Conservation (phyloP, 2,888 invertebrate species). For the Ornithoptera alexandrae region DNA sequence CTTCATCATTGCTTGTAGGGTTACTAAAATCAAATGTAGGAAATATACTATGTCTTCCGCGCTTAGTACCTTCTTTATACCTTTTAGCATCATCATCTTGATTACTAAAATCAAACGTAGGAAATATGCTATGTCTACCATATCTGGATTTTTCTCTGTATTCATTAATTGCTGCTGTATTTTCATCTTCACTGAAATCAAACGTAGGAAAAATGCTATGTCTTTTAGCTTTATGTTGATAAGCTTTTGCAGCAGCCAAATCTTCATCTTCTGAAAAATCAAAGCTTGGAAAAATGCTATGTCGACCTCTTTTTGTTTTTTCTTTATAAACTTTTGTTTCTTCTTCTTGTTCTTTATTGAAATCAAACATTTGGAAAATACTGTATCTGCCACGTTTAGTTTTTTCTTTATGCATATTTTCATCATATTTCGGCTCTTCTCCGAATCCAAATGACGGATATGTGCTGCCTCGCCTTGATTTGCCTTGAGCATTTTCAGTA, state of each 20-base stretch:
- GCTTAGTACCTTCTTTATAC: constrained; percentile 65
- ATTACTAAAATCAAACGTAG: constrained; percentile 68
- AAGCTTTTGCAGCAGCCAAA: constrained; percentile 47
- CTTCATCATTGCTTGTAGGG: constrained; percentile 57
- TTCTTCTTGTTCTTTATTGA: constrained; percentile 51
- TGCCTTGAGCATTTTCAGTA: constrained; percentile 43
- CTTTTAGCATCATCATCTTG: constrained; percentile 56
- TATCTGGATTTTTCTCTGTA: constrained; percentile 63
- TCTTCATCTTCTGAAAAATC: constrained; percentile 72
- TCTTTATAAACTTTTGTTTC: constrained; percentile 56
- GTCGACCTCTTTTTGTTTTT: constrained; percentile 61
- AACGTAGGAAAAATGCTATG: constrained; percentile 69
- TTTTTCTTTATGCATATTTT: constrained; percentile 40
- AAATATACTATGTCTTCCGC: constrained; percentile 68
- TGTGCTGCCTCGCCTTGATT: constrained; percentile 18
- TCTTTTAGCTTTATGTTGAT: constrained; percentile 61
- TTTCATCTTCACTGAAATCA: constrained; percentile 61
- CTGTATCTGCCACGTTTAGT: constrained; percentile 53
- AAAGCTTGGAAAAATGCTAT: constrained; percentile 65
- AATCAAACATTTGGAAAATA: constrained; percentile 60
- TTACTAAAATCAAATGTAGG: constrained; percentile 67
- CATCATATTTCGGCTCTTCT: constrained; percentile 30
- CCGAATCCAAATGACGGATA: constrained; percentile 31
- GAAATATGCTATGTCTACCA: constrained; percentile 68
- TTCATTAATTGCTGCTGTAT: constrained; percentile 47